These are phyloP conservation scores for Drosophila kohkoa DNA, from an alignment of 1,140 invertebrate genomes.

Conservation along the genomic window DNA sequence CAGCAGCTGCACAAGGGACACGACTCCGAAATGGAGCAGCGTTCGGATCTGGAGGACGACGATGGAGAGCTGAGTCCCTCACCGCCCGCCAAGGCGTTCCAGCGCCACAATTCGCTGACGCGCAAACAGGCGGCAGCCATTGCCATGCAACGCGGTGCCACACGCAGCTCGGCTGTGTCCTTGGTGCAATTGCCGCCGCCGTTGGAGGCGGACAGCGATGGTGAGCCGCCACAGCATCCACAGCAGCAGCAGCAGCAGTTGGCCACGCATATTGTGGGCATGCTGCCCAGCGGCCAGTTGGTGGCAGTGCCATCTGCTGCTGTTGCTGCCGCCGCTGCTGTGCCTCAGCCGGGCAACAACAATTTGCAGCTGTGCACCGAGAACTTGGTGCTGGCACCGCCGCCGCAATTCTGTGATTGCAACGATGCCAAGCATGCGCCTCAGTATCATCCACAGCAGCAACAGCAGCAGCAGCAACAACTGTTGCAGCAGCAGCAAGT, in stretches of 20 bases:
- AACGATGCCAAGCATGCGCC: constrained; percentile 82
- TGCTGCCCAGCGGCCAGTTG: constrained; percentile 72
- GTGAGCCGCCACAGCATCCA: constrained; percentile 85
- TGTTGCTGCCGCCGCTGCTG: constrained; percentile 63
- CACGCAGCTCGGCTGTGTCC: constrained; percentile 87
- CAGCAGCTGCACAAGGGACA: constrained; percentile 72
- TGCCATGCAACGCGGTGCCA: constrained; percentile 84
- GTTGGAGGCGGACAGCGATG: constrained; percentile 89
- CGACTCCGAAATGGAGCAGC: constrained; percentile 75
- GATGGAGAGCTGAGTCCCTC: constrained; percentile 83
- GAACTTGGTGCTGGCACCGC: constrained; percentile 90
- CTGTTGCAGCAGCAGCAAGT: constrained; percentile 42
- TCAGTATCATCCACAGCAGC: constrained; percentile 52
- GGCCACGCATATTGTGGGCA: constrained; percentile 71
- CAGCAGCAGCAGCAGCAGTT: constrained; percentile 67
- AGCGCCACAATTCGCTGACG: constrained; percentile 87
- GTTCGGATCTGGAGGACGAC: constrained; percentile 80
- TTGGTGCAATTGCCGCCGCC: constrained; percentile 93
- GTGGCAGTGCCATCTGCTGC: constrained; percentile 68
- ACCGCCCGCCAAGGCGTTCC: constrained; percentile 85
- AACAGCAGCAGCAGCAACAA: constrained; percentile 39
- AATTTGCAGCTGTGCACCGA: constrained; percentile 85
- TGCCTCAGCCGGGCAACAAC: constrained; percentile 72
- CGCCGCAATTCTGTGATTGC: constrained; percentile 89
- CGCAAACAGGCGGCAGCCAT: constrained; percentile 86